Base-by-base conservation (phyloP, 2,113 vertebrate genomes). In the Anhinga rufa region DNA sequence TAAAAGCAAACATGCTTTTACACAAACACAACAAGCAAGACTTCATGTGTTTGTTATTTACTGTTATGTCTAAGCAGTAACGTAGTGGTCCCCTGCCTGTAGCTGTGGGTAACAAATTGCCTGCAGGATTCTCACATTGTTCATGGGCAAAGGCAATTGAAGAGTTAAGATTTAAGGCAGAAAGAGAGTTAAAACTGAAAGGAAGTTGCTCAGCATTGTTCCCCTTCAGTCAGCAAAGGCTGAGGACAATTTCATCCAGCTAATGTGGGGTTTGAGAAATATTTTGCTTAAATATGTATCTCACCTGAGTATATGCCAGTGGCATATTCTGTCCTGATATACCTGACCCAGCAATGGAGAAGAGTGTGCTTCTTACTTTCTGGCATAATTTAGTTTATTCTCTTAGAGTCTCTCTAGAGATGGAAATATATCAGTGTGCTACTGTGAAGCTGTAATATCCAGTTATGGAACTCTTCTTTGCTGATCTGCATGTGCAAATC, bases 401-500 rank as follows among this genome's bases (percentile, higher is more conserved):
- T 52, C 72, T 69, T 34, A 71, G 51, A 83, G 31, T n/a, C 5
- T 57, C 18, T 61, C 25, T 81, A 26, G 62, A 75, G 32, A 49
- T 51, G 24, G 66, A 82, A 62, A 74, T 55, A 3, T 12, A 12
- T 69, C 55, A 52, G 15, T 15, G 24, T 84, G 51, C 57, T 68
- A 20, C 15, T 36, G 24, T 29, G 64, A 71, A 90, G 38, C 64
- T 86, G 29, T n/a, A 81, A 46, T 31, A 75, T 26, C 42, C 54
- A 55, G 26, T 52, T 78, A 31, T 17, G 54, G 49, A 52, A 68
- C 44, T 84, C 36, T 76, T 80, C 52, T 89, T 86, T 74, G 17
- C 36, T 5, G 1, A 25, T 28, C 20, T 1, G 0, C 22, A 11
- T 12, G 9, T 60, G n/a, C 48, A 68, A 81, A 22, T 25, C 42